A percentile compares a stretch with the other conserved stretches of the same genome.
Evolutionary conservation across 2,113 vertebrate species (phyloP).

Genomic region (Chinchilla lanigera): DNA sequence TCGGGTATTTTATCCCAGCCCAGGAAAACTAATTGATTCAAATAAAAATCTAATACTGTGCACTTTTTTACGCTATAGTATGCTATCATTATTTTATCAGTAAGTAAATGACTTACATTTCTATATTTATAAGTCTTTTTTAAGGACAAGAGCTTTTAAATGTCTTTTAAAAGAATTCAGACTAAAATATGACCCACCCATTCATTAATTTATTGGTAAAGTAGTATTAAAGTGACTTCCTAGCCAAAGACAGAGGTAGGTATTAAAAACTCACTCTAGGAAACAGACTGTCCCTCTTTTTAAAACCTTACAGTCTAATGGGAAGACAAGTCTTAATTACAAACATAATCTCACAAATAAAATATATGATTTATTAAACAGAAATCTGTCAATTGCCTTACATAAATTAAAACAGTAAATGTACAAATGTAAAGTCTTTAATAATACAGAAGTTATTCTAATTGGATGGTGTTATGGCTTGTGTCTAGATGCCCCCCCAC

Average conservation of each 20-base stretch:
- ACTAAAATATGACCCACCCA: neutral
- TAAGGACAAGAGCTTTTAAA: neutral
- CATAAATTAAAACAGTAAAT: neutral
- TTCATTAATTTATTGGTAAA: conserved; percentile 17
- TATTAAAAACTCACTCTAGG: conserved; percentile 8
- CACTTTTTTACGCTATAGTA: neutral
- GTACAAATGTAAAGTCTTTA: neutral
- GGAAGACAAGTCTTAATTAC: neutral
- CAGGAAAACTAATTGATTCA: neutral
- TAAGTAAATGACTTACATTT: conserved; percentile 18
- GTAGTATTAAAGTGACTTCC: conserved; percentile 30
- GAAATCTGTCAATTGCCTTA: neutral
- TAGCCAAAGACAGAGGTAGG: neutral
- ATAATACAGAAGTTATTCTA: neutral
- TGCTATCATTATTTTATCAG: neutral
- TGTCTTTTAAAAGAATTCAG: conserved; percentile 42
- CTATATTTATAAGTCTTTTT: neutral
- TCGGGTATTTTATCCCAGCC: neutral
- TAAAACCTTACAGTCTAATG: neutral
- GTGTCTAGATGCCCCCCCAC: no score
- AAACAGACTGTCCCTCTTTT: neutral
- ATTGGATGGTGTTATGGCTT: neutral
- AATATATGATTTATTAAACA: neutral
- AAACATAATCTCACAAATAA: neutral
- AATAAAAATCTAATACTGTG: neutral